Base-by-base conservation (phyloP, 2,797 vertebrate genomes). In the Hemibagrus guttatus region DNA sequence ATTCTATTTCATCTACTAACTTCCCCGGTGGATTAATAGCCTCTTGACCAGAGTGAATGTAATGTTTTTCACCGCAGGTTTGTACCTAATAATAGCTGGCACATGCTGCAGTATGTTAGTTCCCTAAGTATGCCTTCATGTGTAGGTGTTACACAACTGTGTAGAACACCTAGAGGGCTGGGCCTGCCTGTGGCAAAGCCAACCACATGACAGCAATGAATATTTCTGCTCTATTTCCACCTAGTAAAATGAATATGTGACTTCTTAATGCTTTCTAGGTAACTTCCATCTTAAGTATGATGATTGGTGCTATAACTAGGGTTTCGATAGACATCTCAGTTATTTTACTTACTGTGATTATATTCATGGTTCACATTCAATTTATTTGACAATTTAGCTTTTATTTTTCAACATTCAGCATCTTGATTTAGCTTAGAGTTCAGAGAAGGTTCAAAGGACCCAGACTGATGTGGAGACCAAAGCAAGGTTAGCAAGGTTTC, bases 31-130 rank as follows among this genome's bases (percentile, higher is more conserved):
- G 26, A 68, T 81, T 63, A 39, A 59, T 49, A 78, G 84, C 59
- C 72, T 42, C 54, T 56, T 69, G 56, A 64, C 52, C 46, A 39
- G 72, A 85, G 90, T 84, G 91, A 88, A 89, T 92, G 90, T 90
- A 84, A 84, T 92, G 92, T 91, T 89, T 89, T 89, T 91, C 89
- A 92, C 93, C 93, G 92, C 92, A 94, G 93, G 94, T 94, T 92
- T 91, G 88, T 86, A 90, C 89, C 89, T 90, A 86, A 87, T 93
- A 93, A 92, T 93, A 91, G 90, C 89, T 94, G 92, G 91, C 93
- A 94, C 91, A 72, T 76, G 91, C 83, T 89, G 88, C 86, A 91
- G 83, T 87, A 89, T 89, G 88, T 79, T 69, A 81, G 89, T 89
- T 92, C 91, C 93, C 92, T 54, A 49, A 52, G 58, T 83, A 68